Evolutionary conservation across 2,888 invertebrate species (phyloP).

Genomic region (Diploptera punctata): DNA sequence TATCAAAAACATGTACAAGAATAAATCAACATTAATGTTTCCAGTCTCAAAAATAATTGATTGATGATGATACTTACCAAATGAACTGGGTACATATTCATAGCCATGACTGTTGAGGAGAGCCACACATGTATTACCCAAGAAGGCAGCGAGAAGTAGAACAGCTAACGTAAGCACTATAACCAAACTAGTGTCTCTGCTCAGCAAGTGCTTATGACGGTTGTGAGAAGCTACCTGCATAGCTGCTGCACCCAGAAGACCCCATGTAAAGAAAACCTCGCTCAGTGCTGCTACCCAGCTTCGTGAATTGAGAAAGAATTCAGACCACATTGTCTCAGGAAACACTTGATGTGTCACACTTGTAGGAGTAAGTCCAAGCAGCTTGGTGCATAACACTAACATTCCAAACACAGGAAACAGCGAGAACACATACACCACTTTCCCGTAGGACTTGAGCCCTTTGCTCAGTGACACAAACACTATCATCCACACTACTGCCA

Average conservation of each 20-base stretch:
- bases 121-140: conserved; percentile 84
- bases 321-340: conserved; percentile 80
- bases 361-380: conserved; percentile 74
- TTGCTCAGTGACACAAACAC: conserved; percentile 88
- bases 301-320: conserved; percentile 85
- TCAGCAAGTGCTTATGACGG: conserved; percentile 67
- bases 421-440: conserved; percentile 81
- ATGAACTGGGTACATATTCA: conserved; percentile 81
- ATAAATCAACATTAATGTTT: too few relatives aligned
- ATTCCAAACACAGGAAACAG: conserved; percentile 79
- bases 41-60: too few relatives aligned
- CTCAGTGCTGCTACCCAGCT: conserved; percentile 90
- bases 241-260: conserved; percentile 77
- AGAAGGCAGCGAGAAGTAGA: conserved; percentile 75
- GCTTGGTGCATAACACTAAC: conserved; percentile 74
- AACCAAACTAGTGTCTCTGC: conserved; percentile 69
- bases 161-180: conserved; percentile 77
- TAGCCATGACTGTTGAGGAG: conserved; percentile 77
- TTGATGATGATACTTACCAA: conserved; percentile 73
- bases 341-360: conserved; percentile 72
- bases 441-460: conserved; percentile 82
- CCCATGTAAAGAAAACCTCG: conserved; percentile 90
- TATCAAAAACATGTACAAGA: too few relatives aligned
- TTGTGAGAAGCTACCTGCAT: conserved; percentile 81
- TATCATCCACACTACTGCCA: conserved; percentile 90